Conservation (phyloP, 2,797 vertebrate species). For the Podarcis siculus region DNA sequence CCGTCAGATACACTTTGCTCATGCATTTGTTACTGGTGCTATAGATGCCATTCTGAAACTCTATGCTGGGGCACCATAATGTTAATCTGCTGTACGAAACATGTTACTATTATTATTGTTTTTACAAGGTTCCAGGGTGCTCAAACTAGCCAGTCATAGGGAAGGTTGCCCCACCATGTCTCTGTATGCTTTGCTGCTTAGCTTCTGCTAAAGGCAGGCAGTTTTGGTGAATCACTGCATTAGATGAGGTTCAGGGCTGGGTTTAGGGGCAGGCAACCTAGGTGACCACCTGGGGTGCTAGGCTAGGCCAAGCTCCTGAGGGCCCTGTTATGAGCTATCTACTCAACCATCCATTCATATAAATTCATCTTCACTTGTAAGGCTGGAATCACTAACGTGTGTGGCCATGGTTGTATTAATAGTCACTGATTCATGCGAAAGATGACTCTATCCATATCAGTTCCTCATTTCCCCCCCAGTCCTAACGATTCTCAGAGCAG, state of each 20-base stretch:
- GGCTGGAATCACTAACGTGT: not conserved
- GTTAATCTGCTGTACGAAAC: not conserved
- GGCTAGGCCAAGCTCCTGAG: not conserved
- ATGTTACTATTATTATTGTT: too few relatives aligned
- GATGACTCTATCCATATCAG: too few relatives aligned
- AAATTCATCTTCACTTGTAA: not conserved
- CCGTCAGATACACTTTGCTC: not conserved
- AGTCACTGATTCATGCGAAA: not conserved
- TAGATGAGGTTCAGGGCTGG: not conserved
- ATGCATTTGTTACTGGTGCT: not conserved
- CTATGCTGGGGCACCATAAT: not conserved
- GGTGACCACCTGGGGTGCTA: not conserved
- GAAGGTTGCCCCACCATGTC: not conserved
- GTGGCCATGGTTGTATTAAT: not conserved
- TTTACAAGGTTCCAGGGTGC: too few relatives aligned
- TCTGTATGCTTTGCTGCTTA: not conserved
- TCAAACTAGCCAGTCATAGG: not conserved
- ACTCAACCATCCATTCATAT: not conserved
- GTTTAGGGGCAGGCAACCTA: not conserved
- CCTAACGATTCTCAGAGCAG: too few relatives aligned
- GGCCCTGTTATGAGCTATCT: not conserved
- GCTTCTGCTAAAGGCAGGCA: too few relatives aligned
- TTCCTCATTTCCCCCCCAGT: too few relatives aligned
- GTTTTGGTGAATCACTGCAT: not conserved
- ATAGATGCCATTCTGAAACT: not conserved